These are phyloP conservation scores for Platichthys stellatus DNA, from an alignment of 2,113 vertebrate genomes.

Conservation along the genomic window DNA sequence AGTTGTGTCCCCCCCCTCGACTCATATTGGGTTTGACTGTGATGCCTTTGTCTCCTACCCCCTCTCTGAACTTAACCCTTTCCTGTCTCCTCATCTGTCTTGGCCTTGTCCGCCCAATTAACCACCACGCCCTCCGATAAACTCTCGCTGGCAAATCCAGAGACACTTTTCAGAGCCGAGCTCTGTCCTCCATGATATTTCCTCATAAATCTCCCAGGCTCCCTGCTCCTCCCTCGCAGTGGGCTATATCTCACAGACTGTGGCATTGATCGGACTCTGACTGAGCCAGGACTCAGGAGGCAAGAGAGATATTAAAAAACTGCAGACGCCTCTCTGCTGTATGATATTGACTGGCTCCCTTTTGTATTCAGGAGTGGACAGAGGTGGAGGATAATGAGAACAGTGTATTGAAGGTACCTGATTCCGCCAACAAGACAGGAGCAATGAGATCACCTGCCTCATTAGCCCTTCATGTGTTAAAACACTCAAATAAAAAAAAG, in stretches of 20 bases:
- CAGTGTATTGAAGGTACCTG: slow-evolving; percentile 49
- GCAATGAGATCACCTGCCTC: slow-evolving; percentile 35
- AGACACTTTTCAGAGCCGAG: slow-evolving; percentile 54
- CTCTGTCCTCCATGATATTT: slow-evolving; percentile 55
- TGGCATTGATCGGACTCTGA: slow-evolving; percentile 74
- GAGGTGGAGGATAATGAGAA: slow-evolving; percentile 58
- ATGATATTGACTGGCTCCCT: slow-evolving; percentile 66
- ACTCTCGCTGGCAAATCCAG: slow-evolving; percentile 39
- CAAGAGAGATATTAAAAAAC: slow-evolving; percentile 75
- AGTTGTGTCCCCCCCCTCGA: slow-evolving; percentile 36
- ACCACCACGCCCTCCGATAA: slow-evolving; percentile 32
- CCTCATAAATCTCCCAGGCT: slow-evolving; percentile 68
- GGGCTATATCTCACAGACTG: slow-evolving; percentile 72
- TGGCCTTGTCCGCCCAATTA: slow-evolving; percentile 64
- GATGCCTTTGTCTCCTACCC: slow-evolving; percentile 48
- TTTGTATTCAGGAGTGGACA: slow-evolving; percentile 63
- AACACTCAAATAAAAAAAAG: background rate
- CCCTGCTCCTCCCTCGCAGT: slow-evolving; percentile 46
- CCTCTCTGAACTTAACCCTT: slow-evolving; percentile 48
- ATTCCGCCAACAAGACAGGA: slow-evolving; percentile 29
- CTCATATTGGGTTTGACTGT: slow-evolving; percentile 48
- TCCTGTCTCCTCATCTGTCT: slow-evolving; percentile 31
- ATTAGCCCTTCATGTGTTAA: slow-evolving; percentile 19
- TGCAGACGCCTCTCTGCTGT: slow-evolving; percentile 62
- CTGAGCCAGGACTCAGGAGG: slow-evolving; percentile 67